Percentiles rank a stretch among this genome's conserved stretches.
phyloP scores from a whole-genome alignment of 2,888 invertebrate species.

The Coelogynopora nodosa region DNA sequence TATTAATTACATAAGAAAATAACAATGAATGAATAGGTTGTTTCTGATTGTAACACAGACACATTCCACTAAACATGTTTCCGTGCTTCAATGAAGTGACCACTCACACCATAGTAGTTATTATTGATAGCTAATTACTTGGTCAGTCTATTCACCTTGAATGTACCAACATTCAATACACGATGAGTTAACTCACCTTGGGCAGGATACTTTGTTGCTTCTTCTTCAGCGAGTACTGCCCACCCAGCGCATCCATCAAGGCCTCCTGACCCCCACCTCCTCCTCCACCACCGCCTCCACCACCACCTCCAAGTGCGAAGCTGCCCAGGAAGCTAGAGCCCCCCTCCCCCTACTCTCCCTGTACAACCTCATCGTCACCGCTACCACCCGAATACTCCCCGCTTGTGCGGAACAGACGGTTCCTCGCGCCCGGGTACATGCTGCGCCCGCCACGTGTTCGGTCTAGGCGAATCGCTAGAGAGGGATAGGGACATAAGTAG shows the following conservation, averaged over 20 bases:
- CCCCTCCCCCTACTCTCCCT: background rate
- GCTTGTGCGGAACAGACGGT: conserved; percentile 13
- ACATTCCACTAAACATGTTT: too few relatives aligned
- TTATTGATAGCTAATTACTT: background rate
- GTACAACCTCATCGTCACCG: background rate
- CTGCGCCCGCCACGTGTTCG: conserved; percentile 89
- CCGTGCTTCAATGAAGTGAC: too few relatives aligned
- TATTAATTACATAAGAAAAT: too few relatives aligned
- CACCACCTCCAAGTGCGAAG: too few relatives aligned
- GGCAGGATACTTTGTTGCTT: background rate
- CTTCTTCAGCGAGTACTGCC: background rate
- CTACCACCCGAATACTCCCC: background rate
- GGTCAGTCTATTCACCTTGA: too few relatives aligned
- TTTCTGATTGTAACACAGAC: too few relatives aligned
- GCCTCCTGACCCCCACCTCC: background rate
- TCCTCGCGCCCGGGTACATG: conserved; percentile 68
- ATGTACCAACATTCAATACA: too few relatives aligned
- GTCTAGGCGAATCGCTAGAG: conserved; percentile 80
- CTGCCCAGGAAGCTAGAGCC: background rate
- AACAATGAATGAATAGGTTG: too few relatives aligned
- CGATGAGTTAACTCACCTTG: too few relatives aligned
- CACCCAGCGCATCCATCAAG: background rate
- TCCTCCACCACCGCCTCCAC: too few relatives aligned
- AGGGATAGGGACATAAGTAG: conserved; percentile 48
- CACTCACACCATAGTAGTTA: background rate